Base-by-base conservation (phyloP, 2,888 invertebrate species). In the Mesodorylaimus sp. region DNA sequence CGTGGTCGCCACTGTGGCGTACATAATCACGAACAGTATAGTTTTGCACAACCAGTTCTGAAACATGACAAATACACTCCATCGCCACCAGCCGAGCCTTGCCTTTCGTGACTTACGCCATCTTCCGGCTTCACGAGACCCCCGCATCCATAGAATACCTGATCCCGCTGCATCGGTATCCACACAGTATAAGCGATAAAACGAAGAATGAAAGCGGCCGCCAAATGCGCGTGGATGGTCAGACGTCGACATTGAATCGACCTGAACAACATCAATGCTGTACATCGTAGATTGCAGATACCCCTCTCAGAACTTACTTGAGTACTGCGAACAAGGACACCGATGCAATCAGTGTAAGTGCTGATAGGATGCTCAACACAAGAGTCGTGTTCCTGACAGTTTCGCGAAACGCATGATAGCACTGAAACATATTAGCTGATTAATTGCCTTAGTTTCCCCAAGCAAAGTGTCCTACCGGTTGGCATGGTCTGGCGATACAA, bases 1-100 rank as follows among this genome's bases (percentile, higher is more conserved):
- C 75, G 89, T 91, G 66, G 87, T 91, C 19, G 89, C 87, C 61
- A 86, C 75, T 64, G 85, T 83, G 64, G 87, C 84, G 69, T 88
- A 91, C 68, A 86, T 84, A 63, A 86, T 78, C 48, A 86, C 73
- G 52, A 83, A 43, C 21, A 46, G 47, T n/a, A 46, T n/a, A n/a
- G 25, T 13, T 38, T 46, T 46, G 37, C 47, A 46, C 36, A 46
- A 16, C 32, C 32, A 32, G 16, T 32, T 36, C 47, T 46, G 19
- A 45, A 7, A 41, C 7, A 41, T n/a, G n/a, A 36, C 10, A 36
- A 13, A n/a, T n/a, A n/a, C n/a, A n/a, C n/a, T n/a, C n/a, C n/a
- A n/a, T n/a, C n/a, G n/a, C n/a, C n/a, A n/a, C n/a, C n/a, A n/a
- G n/a, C n/a, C n/a, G n/a, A n/a, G n/a, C n/a, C n/a, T n/a, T n/a